Evolutionary conservation across 2,113 vertebrate genomes (phyloP).

Genomic region (Tragulus kanchil): DNA sequence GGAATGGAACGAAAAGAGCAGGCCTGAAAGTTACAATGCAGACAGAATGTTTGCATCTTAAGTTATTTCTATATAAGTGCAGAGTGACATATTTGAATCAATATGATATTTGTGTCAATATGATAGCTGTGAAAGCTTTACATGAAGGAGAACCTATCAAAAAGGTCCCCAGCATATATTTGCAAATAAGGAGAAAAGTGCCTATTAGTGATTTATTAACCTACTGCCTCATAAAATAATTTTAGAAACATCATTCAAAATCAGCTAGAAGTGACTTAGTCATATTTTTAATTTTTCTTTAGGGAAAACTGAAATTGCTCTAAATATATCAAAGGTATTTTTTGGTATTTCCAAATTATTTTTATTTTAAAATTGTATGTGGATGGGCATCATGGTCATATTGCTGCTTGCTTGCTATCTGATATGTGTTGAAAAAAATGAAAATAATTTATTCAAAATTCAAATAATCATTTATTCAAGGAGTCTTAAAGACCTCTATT

Average conservation of each 20-base stretch:
- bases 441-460: not conserved
- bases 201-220: not conserved
- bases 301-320: not conserved
- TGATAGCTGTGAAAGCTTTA: not conserved
- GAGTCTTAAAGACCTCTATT: not conserved
- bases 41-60: not conserved
- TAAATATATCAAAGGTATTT: not conserved
- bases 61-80: not conserved
- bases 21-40: not conserved
- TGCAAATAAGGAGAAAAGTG: not conserved
- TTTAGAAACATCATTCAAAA: not conserved
- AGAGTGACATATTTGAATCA: not conserved
- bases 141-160: not conserved
- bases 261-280: not conserved
- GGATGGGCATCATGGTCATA: not conserved
- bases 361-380: not conserved
- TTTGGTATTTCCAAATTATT: conserved; percentile 18
- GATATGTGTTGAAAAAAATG: not conserved
- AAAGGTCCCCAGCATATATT: not conserved
- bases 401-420: not conserved
- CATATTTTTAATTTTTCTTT: not conserved
- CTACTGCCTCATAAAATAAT: not conserved
- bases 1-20: not conserved
- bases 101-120: not conserved
- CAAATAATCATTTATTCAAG: not conserved